Evolutionary conservation across 1,140 invertebrate species (phyloP).

Genomic region (Pseudoatta argentina): DNA sequence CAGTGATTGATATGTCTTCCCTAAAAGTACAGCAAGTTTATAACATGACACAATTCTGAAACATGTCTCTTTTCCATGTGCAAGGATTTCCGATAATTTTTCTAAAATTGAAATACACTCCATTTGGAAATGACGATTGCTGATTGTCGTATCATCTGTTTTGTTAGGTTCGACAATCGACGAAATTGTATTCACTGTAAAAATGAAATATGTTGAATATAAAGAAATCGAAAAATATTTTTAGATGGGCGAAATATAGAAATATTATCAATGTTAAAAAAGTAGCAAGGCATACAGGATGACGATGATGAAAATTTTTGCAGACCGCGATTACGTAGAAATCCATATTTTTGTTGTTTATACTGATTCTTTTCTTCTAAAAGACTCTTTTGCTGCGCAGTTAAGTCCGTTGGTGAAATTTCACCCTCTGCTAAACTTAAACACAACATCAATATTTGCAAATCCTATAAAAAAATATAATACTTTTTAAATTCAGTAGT

Average conservation of each 20-base stretch:
- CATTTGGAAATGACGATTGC: conserved; percentile 75
- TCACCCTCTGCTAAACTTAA: conserved; percentile 83
- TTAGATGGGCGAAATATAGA: neutral
- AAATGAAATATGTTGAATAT: conserved; percentile 24
- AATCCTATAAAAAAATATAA: conserved; percentile 73
- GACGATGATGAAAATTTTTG: conserved; percentile 76
- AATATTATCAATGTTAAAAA: neutral
- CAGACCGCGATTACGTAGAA: conserved; percentile 74
- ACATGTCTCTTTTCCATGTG: conserved; percentile 86
- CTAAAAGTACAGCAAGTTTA: conserved; percentile 86
- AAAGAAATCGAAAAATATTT: neutral
- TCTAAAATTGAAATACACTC: conserved; percentile 80
- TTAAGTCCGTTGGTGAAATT: conserved; percentile 80
- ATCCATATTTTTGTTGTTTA: conserved; percentile 75
- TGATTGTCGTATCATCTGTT: conserved; percentile 38
- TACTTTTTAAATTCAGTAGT: neutral
- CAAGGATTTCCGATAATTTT: conserved; percentile 76
- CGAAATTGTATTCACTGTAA: conserved; percentile 46
- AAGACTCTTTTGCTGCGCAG: conserved; percentile 77
- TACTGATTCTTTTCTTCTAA: conserved; percentile 70
- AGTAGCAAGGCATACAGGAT: conserved; percentile 72
- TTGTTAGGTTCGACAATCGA: conserved; percentile 46
- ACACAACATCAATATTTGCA: conserved; percentile 82
- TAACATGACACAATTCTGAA: conserved; percentile 87
- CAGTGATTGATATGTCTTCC: conserved; percentile 87